Evolutionary conservation across 2,113 vertebrate genomes (phyloP).

Genomic region (Cephalopholis sonnerati): DNA sequence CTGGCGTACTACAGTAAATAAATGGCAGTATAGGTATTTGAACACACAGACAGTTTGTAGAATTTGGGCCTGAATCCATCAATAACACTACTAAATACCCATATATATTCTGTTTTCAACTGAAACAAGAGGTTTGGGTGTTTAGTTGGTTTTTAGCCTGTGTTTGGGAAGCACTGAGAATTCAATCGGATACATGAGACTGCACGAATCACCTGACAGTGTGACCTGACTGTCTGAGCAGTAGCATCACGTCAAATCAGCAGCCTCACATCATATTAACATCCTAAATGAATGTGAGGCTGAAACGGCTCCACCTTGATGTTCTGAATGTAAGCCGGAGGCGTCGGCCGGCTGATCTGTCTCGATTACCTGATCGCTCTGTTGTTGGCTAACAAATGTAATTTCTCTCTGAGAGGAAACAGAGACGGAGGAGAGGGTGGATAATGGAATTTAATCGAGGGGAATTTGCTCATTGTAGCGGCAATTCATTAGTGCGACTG

Average conservation of each 20-base stretch:
- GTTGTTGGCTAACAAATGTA: conserved; percentile 48
- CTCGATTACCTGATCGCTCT: conserved; percentile 36
- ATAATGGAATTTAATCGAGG: conserved; percentile 43
- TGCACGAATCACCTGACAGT: not conserved
- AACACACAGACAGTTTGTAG: too few species aligned
- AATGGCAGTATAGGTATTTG: too few species aligned
- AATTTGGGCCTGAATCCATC: too few species aligned
- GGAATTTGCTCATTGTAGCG: conserved; percentile 54
- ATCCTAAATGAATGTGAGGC: not conserved
- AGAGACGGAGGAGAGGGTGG: conserved; percentile 24
- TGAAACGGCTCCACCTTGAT: conserved; percentile 4
- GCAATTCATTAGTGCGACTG: conserved; percentile 54
- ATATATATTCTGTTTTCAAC: too few species aligned
- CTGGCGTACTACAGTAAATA: too few species aligned
- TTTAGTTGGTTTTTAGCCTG: too few species aligned
- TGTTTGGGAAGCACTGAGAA: too few species aligned
- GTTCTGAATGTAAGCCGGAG: not conserved
- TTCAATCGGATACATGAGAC: too few species aligned
- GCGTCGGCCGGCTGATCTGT: conserved; percentile 11
- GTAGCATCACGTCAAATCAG: conserved; percentile 4
- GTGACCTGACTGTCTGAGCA: conserved; percentile 18
- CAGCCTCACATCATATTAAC: not conserved
- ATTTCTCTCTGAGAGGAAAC: conserved; percentile 20
- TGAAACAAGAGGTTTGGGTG: too few species aligned
- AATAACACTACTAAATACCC: too few species aligned